Conservation (phyloP, 2,113 vertebrate genomes). For the Melanerpes aurifrons region DNA sequence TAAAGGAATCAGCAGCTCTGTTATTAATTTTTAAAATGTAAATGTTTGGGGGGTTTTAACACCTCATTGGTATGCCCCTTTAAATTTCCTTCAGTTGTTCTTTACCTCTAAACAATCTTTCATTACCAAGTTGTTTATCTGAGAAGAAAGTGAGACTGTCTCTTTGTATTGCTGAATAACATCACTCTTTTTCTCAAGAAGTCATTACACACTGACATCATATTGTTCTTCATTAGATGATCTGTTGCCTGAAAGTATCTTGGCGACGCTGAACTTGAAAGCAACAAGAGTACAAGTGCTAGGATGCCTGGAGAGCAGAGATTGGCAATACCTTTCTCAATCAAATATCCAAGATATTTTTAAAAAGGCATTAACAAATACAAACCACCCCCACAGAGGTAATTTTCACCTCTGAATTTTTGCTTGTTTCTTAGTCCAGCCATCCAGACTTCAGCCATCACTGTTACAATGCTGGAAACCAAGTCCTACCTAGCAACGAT, state of each 20-base stretch:
- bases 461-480: constrained; percentile 58
- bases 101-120: constrained; percentile 59
- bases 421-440: constrained; percentile 34
- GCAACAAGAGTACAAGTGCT: constrained; percentile 58
- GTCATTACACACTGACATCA: constrained; percentile 63
- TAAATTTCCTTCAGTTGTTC: constrained; percentile 41
- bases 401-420: constrained; percentile 71
- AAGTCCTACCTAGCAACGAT: constrained; percentile 55
- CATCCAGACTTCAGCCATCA: constrained; percentile 38
- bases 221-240: constrained; percentile 73
- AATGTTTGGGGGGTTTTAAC: background rate
- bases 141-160: constrained; percentile 68
- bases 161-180: constrained; percentile 70
- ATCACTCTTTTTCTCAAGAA: constrained; percentile 65
- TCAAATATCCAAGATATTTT: constrained; percentile 53
- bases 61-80: constrained; percentile 7
- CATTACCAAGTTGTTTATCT: constrained; percentile 66
- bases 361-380: constrained; percentile 62
- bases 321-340: constrained; percentile 56
- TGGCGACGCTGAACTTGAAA: constrained; percentile 69
- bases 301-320: constrained; percentile 61
- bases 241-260: constrained; percentile 68
- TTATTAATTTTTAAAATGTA: constrained; percentile 26
- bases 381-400: constrained; percentile 63
- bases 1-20: background rate